A percentile compares a stretch with the other conserved stretches of the same genome.
These are phyloP conservation scores for Poeciliopsis turneri DNA, from an alignment of 2,797 vertebrate species.

Conservation along the genomic window DNA sequence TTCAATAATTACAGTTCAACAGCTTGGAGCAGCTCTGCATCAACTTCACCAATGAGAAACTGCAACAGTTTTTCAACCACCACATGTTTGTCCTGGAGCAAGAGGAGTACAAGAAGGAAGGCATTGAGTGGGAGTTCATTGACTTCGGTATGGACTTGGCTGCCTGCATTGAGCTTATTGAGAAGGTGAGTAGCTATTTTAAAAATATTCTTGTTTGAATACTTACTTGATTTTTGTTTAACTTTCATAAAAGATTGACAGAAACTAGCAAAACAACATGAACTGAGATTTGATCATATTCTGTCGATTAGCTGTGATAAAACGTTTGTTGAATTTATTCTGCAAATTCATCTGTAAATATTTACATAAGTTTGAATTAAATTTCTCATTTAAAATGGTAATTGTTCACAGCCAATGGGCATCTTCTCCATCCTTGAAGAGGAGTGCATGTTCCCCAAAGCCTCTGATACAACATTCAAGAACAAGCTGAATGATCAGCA, in stretches of 20 bases:
- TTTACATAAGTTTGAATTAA: not conserved
- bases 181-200: constrained; percentile 79
- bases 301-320: no score
- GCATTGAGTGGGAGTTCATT: constrained; percentile 79
- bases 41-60: constrained; percentile 85
- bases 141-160: constrained; percentile 85
- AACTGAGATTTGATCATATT: constrained; percentile 28
- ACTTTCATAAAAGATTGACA: not conserved
- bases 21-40: constrained; percentile 83
- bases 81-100: constrained; percentile 84
- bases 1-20: constrained; percentile 52
- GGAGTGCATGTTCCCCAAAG: constrained; percentile 88
- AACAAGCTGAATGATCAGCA: constrained; percentile 91
- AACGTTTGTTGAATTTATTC: no score
- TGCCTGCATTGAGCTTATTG: constrained; percentile 88
- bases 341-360: not conserved
- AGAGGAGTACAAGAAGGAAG: constrained; percentile 84
- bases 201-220: not conserved
- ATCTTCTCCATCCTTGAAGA: constrained; percentile 86
- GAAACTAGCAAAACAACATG: not conserved
- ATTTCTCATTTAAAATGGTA: constrained; percentile 20
- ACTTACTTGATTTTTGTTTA: not conserved
- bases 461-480: constrained; percentile 84
- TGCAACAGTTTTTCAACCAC: constrained; percentile 84
- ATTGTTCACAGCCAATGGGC: constrained; percentile 69